phyloP scores from a whole-genome alignment of 1,140 invertebrate species.

The Stegodyphus mimosarum region DNA sequence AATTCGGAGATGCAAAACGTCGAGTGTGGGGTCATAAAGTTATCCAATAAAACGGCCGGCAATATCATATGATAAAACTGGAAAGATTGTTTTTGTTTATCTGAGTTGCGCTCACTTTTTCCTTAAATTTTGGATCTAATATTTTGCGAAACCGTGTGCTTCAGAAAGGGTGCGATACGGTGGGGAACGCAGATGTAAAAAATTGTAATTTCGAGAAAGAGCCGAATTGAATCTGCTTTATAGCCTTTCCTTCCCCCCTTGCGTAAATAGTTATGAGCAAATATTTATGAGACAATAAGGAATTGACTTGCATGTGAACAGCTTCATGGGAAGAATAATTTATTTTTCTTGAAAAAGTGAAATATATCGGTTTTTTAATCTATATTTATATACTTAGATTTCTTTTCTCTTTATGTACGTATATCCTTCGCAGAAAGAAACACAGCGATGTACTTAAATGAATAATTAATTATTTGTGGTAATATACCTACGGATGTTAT shows the following conservation, averaged over 20 bases:
- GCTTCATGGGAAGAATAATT: too few relatives aligned
- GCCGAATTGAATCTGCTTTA: conserved; percentile 55
- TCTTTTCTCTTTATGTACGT: too few relatives aligned
- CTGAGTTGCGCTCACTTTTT: background rate
- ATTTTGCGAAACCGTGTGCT: background rate
- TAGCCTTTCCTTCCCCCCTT: conserved; percentile 32
- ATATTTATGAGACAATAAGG: conserved; percentile 40
- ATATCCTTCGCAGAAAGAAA: too few relatives aligned
- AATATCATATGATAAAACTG: conserved; percentile 55
- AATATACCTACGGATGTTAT: too few relatives aligned
- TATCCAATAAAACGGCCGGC: conserved; percentile 55
- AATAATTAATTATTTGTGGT: too few relatives aligned
- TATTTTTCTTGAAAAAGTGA: too few relatives aligned
- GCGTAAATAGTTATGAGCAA: conserved; percentile 30
- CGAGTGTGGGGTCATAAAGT: conserved; percentile 56
- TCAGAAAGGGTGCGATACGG: background rate
- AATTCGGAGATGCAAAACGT: conserved; percentile 57
- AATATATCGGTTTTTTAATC: too few relatives aligned
- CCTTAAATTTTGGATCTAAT: background rate
- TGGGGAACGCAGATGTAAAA: conserved; percentile 26
- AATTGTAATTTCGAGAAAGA: conserved; percentile 32
- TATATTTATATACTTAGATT: too few relatives aligned
- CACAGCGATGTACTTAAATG: too few relatives aligned
- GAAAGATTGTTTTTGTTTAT: conserved; percentile 56
- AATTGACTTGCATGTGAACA: background rate